Percentiles rank a stretch among this genome's conserved stretches.
Evolutionary conservation across 2,888 invertebrate genomes (phyloP).

Genomic region (Himalopsyche anomala): DNA sequence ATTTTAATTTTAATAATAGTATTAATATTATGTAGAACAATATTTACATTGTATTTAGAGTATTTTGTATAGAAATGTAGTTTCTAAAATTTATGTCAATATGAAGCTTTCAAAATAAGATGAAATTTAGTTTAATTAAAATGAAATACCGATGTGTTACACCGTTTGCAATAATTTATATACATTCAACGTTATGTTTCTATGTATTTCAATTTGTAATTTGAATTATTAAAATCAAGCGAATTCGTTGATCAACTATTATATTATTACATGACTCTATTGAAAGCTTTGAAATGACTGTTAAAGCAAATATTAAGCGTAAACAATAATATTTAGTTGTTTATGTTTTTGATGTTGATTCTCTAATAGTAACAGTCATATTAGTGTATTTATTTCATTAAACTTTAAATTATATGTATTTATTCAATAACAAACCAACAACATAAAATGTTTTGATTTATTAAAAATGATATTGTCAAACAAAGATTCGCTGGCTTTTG

Average conservation of each 20-base stretch:
- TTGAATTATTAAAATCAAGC: constrained; percentile 13
- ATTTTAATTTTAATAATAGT: too few relatives aligned
- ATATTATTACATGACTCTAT: constrained; percentile 26
- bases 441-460: too few relatives aligned
- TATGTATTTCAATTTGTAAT: background rate
- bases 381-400: background rate
- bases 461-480: too few relatives aligned
- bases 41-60: too few relatives aligned
- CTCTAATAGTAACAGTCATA: background rate
- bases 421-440: background rate
- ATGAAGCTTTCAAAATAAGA: too few relatives aligned
- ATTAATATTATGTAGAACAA: too few relatives aligned
- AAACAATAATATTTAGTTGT: background rate
- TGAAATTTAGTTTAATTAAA: background rate
- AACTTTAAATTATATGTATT: background rate
- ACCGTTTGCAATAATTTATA: background rate
- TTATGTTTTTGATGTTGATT: background rate
- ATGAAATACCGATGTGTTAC: background rate
- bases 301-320: constrained; percentile 3
- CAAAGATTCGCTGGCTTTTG: too few relatives aligned
- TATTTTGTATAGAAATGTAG: too few relatives aligned
- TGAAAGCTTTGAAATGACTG: background rate
- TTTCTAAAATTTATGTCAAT: too few relatives aligned
- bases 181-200: background rate
- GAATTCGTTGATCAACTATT: constrained; percentile 20